Evolutionary conservation across 2,113 vertebrate genomes (phyloP), one percentile per base, ranked within the genome.

Genomic region (Pelodiscus sinensis): DNA sequence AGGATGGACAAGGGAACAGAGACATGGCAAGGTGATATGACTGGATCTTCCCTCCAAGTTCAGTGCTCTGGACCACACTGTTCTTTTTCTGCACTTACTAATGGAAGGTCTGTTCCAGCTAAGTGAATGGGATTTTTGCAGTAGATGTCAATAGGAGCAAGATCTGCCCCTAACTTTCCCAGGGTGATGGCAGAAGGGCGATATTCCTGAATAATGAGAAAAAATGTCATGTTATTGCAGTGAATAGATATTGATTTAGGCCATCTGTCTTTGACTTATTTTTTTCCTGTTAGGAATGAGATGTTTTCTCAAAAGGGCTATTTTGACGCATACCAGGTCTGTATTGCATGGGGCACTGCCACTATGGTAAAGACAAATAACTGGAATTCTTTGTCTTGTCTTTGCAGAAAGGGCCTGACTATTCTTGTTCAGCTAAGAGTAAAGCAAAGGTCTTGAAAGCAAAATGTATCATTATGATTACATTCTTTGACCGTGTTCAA

Each of bases 381-480:
- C 21, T 68, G 31, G 89, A 82, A 81, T 85, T 87, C 54, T 89
- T 96, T 65, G 57, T 96, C 1, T 54, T 89, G 86, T 81, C 52
- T 84, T 89, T 93, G 96, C 92, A 95, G 94, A 96, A 97, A 95
- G 82, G 87, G 82, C 82, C 82, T 19, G 0, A 9, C 90, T 84
- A 83, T 92, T 84, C 77, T 82, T 96, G 87, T 97, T 94, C 96
- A 95, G 96, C 92, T 60, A 93, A 90, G 92, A 96, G 87, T 95
- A 84, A 95, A 92, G 81, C 80, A 85, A 92, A 56, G 93, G 22
- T 95, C 24, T 50, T 95, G 81, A 79, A 97, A 97, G 44, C 22
- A 93, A 96, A 97, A 93, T 92, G 68, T n/a, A 93, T 75, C 50
- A 68, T 95, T 94, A 44, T 80, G 94, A 91, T 65, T 31, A 62